Evolutionary conservation across 2,888 invertebrate genomes (phyloP).

Genomic region (Oscheius sp.): DNA sequence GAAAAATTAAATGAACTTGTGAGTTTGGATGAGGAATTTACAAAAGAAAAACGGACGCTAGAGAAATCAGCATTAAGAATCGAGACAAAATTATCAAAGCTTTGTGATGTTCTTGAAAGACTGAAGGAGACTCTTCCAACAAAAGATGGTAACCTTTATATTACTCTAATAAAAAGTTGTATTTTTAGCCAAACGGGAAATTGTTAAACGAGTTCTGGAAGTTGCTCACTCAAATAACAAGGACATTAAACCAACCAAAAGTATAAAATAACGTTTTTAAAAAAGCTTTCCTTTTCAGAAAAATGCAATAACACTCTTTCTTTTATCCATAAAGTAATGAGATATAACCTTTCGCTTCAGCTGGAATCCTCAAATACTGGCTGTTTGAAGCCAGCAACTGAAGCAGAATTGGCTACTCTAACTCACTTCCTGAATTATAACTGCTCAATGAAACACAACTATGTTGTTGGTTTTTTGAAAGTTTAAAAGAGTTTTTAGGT

Average conservation of each 20-base stretch:
- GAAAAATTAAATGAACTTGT: constrained; percentile 37
- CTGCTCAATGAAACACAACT: constrained; percentile 49
- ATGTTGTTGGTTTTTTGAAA: constrained; percentile 34
- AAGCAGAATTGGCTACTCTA: constrained; percentile 34
- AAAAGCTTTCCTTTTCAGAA: constrained; percentile 6
- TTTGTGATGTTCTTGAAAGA: constrained; percentile 23
- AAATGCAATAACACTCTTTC: neutral
- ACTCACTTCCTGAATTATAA: constrained; percentile 46
- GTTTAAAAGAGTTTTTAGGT: constrained; percentile 3
- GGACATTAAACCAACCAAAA: constrained; percentile 49
- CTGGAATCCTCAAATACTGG: constrained; percentile 5
- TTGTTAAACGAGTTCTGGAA: constrained; percentile 55
- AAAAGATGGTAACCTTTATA: constrained; percentile 8
- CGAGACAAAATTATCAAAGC: neutral
- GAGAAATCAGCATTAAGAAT: constrained; percentile 8
- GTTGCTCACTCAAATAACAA: constrained; percentile 49
- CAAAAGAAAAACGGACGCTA: constrained; percentile 25
- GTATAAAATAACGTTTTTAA: constrained; percentile 33
- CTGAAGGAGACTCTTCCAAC: constrained; percentile 17
- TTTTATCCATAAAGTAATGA: neutral
- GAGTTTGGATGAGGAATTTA: constrained; percentile 35
- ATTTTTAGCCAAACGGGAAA: constrained; percentile 37
- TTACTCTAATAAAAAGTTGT: neutral
- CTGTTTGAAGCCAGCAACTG: constrained; percentile 28
- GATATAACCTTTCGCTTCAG: constrained; percentile 8